These are phyloP conservation scores for Drosophila dives DNA, from an alignment of 2,888 invertebrate genomes.

Conservation along the genomic window DNA sequence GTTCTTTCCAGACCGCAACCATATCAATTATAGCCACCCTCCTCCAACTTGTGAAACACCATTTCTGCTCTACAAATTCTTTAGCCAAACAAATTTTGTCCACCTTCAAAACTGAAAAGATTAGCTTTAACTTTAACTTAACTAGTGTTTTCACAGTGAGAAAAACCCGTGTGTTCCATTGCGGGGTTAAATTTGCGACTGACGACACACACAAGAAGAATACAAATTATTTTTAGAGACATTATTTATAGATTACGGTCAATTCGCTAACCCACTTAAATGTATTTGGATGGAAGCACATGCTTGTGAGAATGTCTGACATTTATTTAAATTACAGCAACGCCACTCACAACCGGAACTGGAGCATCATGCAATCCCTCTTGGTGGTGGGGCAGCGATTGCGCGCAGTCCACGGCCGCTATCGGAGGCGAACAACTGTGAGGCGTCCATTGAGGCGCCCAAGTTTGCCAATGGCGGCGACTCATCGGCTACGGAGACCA, in stretches of 20 bases:
- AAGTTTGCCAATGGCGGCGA: constrained; percentile 55
- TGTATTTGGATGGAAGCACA: background rate
- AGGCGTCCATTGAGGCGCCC: constrained; percentile 72
- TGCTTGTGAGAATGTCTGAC: background rate
- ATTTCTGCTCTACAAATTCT: background rate
- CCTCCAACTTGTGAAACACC: background rate
- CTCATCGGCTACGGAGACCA: constrained; percentile 43
- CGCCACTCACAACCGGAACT: constrained; percentile 88
- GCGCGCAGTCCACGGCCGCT: constrained; percentile 81
- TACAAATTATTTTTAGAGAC: background rate
- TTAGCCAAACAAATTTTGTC: background rate
- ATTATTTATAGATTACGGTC: constrained; percentile 29
- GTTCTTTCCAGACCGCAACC: background rate
- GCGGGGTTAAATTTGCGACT: background rate
- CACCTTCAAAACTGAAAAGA: background rate
- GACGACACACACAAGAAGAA: background rate
- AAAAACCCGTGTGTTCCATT: background rate
- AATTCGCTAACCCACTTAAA: constrained; percentile 32
- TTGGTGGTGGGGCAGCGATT: constrained; percentile 35
- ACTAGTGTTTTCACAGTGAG: background rate
- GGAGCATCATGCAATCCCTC: constrained; percentile 70
- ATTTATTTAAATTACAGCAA: constrained; percentile 84
- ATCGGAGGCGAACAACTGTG: constrained; percentile 84
- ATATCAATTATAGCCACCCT: background rate
- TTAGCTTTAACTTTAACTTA: background rate